phyloP scores from a whole-genome alignment of 2,113 vertebrate species.

The Saimiri boliviensis region DNA sequence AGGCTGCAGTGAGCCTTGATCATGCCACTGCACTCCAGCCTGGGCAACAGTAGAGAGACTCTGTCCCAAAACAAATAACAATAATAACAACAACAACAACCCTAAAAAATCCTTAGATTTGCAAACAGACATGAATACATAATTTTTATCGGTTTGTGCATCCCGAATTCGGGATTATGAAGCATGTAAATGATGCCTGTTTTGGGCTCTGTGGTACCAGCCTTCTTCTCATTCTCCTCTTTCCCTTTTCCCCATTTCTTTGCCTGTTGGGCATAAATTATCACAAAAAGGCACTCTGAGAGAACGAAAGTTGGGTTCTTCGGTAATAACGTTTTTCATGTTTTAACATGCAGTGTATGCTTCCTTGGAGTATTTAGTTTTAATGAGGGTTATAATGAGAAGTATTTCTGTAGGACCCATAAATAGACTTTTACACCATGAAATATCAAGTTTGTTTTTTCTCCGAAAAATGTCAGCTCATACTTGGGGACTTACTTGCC shows the following conservation, averaged over 20 bases:
- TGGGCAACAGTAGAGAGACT: too few relatives aligned
- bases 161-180: not conserved
- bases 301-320: not conserved
- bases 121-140: not conserved
- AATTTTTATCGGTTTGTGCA: not conserved
- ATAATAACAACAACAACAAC: not conserved
- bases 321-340: not conserved
- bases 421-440: conserved; percentile 69
- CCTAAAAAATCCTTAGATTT: not conserved
- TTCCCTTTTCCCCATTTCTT: not conserved
- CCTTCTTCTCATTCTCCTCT: not conserved
- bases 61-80: too few relatives aligned
- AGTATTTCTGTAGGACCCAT: conserved; percentile 29
- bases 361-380: conserved; percentile 24
- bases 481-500: not conserved
- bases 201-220: not conserved
- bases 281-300: not conserved
- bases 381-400: not conserved
- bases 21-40: too few relatives aligned
- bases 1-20: too few relatives aligned
- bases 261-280: not conserved
- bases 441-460: conserved; percentile 55
- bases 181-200: not conserved
- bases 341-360: conserved; percentile 58
- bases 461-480: not conserved